These are phyloP conservation scores for Odobenus rosmarus DNA, from an alignment of 2,113 vertebrate species.

Conservation along the genomic window DNA sequence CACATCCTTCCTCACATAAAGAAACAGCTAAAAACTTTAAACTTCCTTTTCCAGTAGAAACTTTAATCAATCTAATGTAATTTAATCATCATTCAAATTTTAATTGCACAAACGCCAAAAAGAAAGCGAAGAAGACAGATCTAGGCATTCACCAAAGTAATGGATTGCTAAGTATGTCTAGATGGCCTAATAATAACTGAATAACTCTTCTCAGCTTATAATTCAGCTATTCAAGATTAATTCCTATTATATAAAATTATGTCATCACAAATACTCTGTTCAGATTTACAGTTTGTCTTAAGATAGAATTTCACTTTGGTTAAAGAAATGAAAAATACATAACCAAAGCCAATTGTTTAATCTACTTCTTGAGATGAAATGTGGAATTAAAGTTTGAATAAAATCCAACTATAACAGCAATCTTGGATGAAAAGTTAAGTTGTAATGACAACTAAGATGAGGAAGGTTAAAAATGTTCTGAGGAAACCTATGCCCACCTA, in stretches of 20 bases:
- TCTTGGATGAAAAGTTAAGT: background rate
- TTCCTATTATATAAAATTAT: constrained; percentile 25
- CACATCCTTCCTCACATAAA: background rate
- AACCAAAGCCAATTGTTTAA: background rate
- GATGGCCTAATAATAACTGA: background rate
- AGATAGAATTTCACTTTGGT: constrained; percentile 1
- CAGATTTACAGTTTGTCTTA: constrained; percentile 43
- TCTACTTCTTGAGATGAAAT: constrained; percentile 37
- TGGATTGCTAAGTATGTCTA: background rate
- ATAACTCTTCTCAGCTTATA: background rate
- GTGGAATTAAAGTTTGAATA: constrained; percentile 29
- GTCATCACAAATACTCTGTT: background rate
- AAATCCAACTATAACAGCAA: constrained; percentile 17
- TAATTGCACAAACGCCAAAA: background rate
- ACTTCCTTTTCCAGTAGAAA: constrained; percentile 51
- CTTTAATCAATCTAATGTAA: background rate
- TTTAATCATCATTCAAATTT: constrained; percentile 45
- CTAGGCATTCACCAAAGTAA: background rate
- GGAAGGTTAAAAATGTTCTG: background rate
- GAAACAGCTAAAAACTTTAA: background rate
- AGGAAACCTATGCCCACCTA: background rate
- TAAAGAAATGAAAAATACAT: constrained; percentile 27
- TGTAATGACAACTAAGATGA: constrained; percentile 5
- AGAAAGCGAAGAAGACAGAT: background rate
- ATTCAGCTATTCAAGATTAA: constrained; percentile 8